These are phyloP conservation scores for Nemurella pictetii DNA, from an alignment of 2,888 invertebrate genomes.

Conservation along the genomic window DNA sequence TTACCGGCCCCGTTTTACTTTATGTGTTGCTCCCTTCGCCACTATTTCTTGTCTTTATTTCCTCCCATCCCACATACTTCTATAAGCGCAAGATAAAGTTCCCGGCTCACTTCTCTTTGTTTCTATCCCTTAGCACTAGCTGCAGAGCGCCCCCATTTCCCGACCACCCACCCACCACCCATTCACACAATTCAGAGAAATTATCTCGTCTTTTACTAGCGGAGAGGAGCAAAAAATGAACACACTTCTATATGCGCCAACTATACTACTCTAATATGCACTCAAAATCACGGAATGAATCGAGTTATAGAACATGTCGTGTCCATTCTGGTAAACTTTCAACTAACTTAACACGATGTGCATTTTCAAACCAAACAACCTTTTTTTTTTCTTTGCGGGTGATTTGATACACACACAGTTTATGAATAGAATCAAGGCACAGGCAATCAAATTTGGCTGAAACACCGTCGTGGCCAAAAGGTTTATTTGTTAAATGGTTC, in stretches of 20 bases:
- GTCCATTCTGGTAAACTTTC: background rate
- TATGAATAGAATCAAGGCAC: background rate
- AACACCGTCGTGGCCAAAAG: background rate
- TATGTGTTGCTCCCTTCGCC: conserved; percentile 26
- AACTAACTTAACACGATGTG: background rate
- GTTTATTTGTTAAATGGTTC: background rate
- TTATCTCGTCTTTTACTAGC: conserved; percentile 38
- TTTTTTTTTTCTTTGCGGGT: background rate
- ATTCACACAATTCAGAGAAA: conserved; percentile 41
- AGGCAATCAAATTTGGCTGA: background rate
- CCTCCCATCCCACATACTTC: conserved; percentile 29
- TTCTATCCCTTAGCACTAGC: conserved; percentile 1
- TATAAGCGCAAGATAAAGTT: conserved; percentile 41
- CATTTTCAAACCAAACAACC: background rate
- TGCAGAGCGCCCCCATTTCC: too few species aligned
- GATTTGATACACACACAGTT: background rate
- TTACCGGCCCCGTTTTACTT: conserved; percentile 27
- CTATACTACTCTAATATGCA: background rate
- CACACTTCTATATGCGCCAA: background rate
- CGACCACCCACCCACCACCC: too few species aligned
- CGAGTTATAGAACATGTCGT: background rate
- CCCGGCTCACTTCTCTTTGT: conserved; percentile 13
- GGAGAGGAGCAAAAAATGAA: conserved; percentile 30
- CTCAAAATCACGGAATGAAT: background rate
- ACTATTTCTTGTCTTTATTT: conserved; percentile 37